Evolutionary conservation across 1,140 invertebrate genomes (phyloP).

Genomic region (Conopomorpha cramerella): DNA sequence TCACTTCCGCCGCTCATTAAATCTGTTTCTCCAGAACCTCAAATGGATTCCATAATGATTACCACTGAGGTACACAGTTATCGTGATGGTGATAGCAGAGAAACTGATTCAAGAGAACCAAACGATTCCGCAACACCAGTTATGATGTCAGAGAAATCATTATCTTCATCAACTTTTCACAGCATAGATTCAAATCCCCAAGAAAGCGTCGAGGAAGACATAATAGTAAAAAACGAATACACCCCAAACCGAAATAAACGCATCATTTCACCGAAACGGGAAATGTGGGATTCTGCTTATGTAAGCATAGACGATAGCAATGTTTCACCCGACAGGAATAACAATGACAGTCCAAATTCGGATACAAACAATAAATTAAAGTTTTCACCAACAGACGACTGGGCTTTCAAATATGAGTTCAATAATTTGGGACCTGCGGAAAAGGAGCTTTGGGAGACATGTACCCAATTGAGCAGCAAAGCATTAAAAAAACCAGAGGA

Average conservation of each 20-base stretch:
- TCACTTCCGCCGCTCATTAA: slow-evolving; percentile 37
- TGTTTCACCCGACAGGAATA: slow-evolving; percentile 38
- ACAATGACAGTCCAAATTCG: slow-evolving; percentile 21
- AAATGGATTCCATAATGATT: slow-evolving; percentile 24
- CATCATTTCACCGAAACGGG: slow-evolving; percentile 27
- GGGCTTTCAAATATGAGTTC: slow-evolving; percentile 10
- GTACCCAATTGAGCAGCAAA: slow-evolving; percentile 19
- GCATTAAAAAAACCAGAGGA: slow-evolving; percentile 13
- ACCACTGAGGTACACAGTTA: no score
- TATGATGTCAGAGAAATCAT: no score
- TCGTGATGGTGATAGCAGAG: slow-evolving; percentile 5
- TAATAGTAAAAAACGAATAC: slow-evolving; percentile 2
- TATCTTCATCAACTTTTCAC: slow-evolving; percentile 13
- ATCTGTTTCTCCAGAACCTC: slow-evolving; percentile 17
- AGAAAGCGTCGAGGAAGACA: slow-evolving; percentile 10
- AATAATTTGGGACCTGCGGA: slow-evolving; percentile 40
- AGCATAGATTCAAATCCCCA: slow-evolving; percentile 13
- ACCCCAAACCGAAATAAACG: slow-evolving; percentile 8
- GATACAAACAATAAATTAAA: slow-evolving; percentile 25
- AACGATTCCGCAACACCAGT: no score
- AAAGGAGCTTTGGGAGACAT: slow-evolving; percentile 41
- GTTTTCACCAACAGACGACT: slow-evolving; percentile 22
- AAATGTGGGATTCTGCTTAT: slow-evolving; percentile 57
- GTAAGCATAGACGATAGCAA: slow-evolving; percentile 56
- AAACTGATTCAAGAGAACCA: no score